Percentiles rank a stretch among this genome's conserved stretches.
These are phyloP conservation scores for Meteorus sp. DNA, from an alignment of 1,140 invertebrate genomes.

Conservation along the genomic window DNA sequence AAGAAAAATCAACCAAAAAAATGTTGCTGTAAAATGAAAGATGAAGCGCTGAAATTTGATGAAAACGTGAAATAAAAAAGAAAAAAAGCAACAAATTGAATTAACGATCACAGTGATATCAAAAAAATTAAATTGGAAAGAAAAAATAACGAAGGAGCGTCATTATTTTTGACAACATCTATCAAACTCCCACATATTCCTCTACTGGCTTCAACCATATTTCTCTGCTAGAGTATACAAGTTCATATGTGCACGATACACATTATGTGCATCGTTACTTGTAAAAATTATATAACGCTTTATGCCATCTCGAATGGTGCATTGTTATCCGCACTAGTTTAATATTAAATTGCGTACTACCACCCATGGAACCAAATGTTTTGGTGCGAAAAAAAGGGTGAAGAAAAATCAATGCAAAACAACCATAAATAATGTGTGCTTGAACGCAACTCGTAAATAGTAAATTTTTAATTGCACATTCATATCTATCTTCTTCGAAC, in stretches of 20 bases:
- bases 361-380: background rate
- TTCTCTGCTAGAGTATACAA: conserved; percentile 1
- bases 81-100: background rate
- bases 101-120: background rate
- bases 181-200: conserved; percentile 1
- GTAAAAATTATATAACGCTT: conserved; percentile 10
- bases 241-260: conserved; percentile 5
- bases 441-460: background rate
- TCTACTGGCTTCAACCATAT: conserved; percentile 8
- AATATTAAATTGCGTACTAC: background rate
- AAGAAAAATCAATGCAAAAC: conserved; percentile 8
- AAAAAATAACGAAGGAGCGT: conserved; percentile 5
- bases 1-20: too few relatives aligned
- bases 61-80: too few relatives aligned
- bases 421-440: too few relatives aligned
- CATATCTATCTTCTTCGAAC: background rate
- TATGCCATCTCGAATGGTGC: conserved; percentile 7
- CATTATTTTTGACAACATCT: background rate
- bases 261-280: conserved; percentile 8
- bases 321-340: conserved; percentile 11
- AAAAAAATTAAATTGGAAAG: too few relatives aligned
- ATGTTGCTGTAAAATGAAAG: background rate
- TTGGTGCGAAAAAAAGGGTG: too few relatives aligned
- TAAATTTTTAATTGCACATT: background rate
- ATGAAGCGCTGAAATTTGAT: background rate